These are phyloP conservation scores for Apomyelois bistriatella DNA, from an alignment of 2,888 invertebrate species.

Conservation along the genomic window DNA sequence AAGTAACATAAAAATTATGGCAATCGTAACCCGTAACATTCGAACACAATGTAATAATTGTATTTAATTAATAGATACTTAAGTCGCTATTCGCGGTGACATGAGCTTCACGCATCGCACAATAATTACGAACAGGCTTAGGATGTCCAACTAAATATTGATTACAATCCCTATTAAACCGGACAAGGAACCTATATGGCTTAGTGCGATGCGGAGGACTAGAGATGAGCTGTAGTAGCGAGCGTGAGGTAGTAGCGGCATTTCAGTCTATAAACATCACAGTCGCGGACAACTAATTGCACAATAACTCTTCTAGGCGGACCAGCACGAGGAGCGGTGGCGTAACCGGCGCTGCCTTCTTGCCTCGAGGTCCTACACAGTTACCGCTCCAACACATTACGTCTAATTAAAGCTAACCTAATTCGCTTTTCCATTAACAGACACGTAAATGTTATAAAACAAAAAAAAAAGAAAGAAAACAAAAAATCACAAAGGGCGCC, in stretches of 20 bases:
- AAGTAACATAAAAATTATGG: slow-evolving; percentile 71
- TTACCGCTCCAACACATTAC: slow-evolving; percentile 59
- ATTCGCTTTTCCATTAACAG: slow-evolving; percentile 66
- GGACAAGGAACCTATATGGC: slow-evolving; percentile 30
- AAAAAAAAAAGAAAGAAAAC: slow-evolving; percentile 70
- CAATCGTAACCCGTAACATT: slow-evolving; percentile 65
- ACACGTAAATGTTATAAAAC: slow-evolving; percentile 74
- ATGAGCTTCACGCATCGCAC: slow-evolving; percentile 52
- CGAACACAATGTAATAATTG: slow-evolving; percentile 45
- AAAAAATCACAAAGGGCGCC: slow-evolving; percentile 70
- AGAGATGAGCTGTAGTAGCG: slow-evolving; percentile 71
- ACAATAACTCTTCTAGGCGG: slow-evolving; percentile 71
- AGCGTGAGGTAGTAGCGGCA: slow-evolving; percentile 79
- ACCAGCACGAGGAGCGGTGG: slow-evolving; percentile 45
- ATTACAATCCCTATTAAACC: slow-evolving; percentile 11
- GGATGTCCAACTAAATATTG: background rate
- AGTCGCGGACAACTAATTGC: slow-evolving; percentile 82
- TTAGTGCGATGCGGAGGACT: slow-evolving; percentile 67
- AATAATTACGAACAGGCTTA: slow-evolving; percentile 22
- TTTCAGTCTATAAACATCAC: slow-evolving; percentile 85
- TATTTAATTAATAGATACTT: slow-evolving; percentile 22
- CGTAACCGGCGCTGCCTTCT: slow-evolving; percentile 45
- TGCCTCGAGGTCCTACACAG: slow-evolving; percentile 52
- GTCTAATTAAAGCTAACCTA: slow-evolving; percentile 76
- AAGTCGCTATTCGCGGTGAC: slow-evolving; percentile 58